A percentile compares a stretch with the other conserved stretches of the same genome.
These are phyloP conservation scores for Hippocampus barbouri DNA, from an alignment of 2,113 vertebrate species.

Conservation along the genomic window DNA sequence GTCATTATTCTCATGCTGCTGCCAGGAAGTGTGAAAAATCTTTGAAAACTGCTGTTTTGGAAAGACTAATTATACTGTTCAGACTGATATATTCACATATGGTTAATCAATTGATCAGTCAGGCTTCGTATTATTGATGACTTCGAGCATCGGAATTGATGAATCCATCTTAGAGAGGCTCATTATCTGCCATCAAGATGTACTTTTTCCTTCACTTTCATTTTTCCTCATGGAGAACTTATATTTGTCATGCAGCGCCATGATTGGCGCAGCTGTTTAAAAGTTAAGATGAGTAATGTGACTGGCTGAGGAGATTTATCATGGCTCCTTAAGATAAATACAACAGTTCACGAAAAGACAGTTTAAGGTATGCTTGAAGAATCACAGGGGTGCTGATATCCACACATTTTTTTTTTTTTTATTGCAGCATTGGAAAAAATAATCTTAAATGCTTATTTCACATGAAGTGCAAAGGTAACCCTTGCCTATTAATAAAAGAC, in stretches of 20 bases:
- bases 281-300: slow-evolving; percentile 42
- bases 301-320: slow-evolving; percentile 40
- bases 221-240: slow-evolving; percentile 11
- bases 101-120: slow-evolving; percentile 1
- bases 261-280: slow-evolving; percentile 44
- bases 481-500: background rate
- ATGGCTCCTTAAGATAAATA: slow-evolving; percentile 29
- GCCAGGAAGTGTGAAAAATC: background rate
- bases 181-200: slow-evolving; percentile 3
- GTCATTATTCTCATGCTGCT: background rate
- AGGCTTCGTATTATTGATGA: background rate
- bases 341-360: slow-evolving; percentile 19
- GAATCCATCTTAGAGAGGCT: slow-evolving; percentile 4
- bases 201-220: slow-evolving; percentile 8
- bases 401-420: background rate
- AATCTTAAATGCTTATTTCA: background rate
- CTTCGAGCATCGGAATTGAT: background rate
- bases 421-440: background rate
- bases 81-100: background rate
- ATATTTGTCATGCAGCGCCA: slow-evolving; percentile 9
- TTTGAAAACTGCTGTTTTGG: background rate
- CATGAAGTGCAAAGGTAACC: background rate
- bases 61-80: background rate
- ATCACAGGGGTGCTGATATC: background rate
- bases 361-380: background rate